Conservation (phyloP, 1,140 invertebrate genomes). For the Philotrypesis tridentata region DNA sequence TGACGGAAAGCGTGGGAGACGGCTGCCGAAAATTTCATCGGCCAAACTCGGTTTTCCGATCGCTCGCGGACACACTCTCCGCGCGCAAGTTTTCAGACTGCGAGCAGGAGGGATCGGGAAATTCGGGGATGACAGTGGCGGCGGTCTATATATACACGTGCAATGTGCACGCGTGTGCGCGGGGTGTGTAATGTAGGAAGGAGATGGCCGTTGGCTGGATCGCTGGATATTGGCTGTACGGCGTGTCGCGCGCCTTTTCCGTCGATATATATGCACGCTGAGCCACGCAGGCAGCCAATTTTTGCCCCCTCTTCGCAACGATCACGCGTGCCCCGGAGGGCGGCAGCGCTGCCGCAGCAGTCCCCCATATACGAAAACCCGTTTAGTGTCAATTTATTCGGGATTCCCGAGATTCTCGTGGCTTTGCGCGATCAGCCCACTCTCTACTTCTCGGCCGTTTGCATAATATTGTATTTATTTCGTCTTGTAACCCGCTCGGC, state of each 20-base stretch:
- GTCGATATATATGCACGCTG: constrained; percentile 4
- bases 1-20: constrained; percentile 47
- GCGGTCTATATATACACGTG: too few relatives aligned
- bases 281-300: not conserved
- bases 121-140: too few relatives aligned
- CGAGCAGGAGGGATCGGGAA: too few relatives aligned
- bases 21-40: constrained; percentile 7
- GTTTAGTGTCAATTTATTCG: constrained; percentile 72
- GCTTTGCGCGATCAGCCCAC: constrained; percentile 51
- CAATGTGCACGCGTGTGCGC: too few relatives aligned
- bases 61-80: too few relatives aligned
- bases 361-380: constrained; percentile 53
- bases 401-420: constrained; percentile 69
- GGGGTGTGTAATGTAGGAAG: too few relatives aligned
- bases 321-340: constrained; percentile 2
- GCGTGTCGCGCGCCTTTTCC: not conserved
- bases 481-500: constrained; percentile 63
- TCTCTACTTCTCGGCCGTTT: constrained; percentile 60
- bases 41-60: not conserved
- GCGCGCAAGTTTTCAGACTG: too few relatives aligned
- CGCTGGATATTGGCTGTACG: constrained; percentile 40
- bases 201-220: constrained; percentile 29
- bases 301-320: not conserved
- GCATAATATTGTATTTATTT: constrained; percentile 73
- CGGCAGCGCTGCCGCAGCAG: not conserved